A percentile compares a stretch with the other conserved stretches of the same genome.
phyloP scores from a whole-genome alignment of 2,797 vertebrate species.

The Pyrocephalus nanus region DNA sequence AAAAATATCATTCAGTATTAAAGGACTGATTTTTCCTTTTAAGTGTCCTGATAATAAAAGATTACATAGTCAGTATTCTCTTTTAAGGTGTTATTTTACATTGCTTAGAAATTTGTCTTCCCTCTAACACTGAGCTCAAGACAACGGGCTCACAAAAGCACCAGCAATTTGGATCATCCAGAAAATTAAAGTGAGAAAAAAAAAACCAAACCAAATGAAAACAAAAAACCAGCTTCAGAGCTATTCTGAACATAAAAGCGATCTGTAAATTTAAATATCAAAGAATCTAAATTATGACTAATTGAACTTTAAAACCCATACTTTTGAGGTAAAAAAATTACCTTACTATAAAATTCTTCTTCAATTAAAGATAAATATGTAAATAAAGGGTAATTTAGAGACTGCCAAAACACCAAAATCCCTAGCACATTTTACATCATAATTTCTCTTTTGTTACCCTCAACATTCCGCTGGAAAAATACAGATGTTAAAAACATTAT shows the following conservation, averaged over 20 bases:
- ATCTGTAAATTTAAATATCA: not conserved
- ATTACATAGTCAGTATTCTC: not conserved
- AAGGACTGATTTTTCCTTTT: not conserved
- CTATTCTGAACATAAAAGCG: not conserved
- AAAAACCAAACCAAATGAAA: not conserved
- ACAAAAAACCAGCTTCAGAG: not conserved
- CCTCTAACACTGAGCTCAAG: not conserved
- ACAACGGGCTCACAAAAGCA: not conserved
- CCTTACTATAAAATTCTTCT: not conserved
- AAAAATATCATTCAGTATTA: not conserved
- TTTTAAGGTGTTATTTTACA: not conserved
- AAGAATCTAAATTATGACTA: not conserved
- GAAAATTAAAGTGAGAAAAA: not conserved
- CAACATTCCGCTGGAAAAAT: not conserved
- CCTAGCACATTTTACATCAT: not conserved
- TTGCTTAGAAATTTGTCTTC: not conserved
- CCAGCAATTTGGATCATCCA: not conserved
- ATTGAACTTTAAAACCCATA: not conserved
- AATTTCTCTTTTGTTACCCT: not conserved
- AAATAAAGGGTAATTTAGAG: not conserved
- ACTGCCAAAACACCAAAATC: not conserved
- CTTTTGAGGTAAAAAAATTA: not conserved
- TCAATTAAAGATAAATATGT: not conserved
- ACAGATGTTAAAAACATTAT: not conserved
- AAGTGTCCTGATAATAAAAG: not conserved